Percentiles rank a stretch among this genome's conserved stretches.
Evolutionary conservation across 2,113 vertebrate species (phyloP).

Genomic region (Oenanthe melanoleuca): DNA sequence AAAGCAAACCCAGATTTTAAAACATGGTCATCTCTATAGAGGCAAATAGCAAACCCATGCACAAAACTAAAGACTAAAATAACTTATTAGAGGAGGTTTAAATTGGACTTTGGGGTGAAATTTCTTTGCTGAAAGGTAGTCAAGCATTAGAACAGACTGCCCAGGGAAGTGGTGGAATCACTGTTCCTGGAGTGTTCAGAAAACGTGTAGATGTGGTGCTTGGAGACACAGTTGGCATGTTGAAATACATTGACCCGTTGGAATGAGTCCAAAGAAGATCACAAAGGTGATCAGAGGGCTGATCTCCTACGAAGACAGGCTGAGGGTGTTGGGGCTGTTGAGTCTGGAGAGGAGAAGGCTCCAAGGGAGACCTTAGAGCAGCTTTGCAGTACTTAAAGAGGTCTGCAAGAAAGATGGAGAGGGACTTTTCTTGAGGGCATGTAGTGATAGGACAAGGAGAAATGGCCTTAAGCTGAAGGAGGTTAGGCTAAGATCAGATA

Average conservation of each 20-base stretch:
- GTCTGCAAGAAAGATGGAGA: background rate
- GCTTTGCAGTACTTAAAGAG: background rate
- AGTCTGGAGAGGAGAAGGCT: background rate
- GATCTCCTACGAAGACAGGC: background rate
- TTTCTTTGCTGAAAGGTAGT: background rate
- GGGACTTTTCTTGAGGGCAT: background rate
- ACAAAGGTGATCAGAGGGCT: background rate
- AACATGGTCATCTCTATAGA: background rate
- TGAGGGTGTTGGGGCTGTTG: background rate
- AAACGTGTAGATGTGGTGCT: background rate
- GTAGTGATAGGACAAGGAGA: background rate
- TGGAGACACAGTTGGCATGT: background rate
- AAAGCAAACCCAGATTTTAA: background rate
- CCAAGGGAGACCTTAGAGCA: background rate
- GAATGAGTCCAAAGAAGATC: background rate
- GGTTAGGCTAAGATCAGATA: background rate
- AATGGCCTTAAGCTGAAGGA: background rate
- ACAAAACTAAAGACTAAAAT: background rate
- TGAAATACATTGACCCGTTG: background rate
- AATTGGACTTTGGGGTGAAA: background rate
- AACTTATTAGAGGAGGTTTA: background rate
- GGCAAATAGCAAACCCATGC: background rate
- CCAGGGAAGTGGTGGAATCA: background rate
- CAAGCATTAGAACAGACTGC: background rate
- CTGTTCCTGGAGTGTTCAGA: background rate